Percentiles rank a stretch among this genome's conserved stretches.
Conservation (phyloP, 2,113 vertebrate genomes). For the Ophthalmolycus amberensis region DNA sequence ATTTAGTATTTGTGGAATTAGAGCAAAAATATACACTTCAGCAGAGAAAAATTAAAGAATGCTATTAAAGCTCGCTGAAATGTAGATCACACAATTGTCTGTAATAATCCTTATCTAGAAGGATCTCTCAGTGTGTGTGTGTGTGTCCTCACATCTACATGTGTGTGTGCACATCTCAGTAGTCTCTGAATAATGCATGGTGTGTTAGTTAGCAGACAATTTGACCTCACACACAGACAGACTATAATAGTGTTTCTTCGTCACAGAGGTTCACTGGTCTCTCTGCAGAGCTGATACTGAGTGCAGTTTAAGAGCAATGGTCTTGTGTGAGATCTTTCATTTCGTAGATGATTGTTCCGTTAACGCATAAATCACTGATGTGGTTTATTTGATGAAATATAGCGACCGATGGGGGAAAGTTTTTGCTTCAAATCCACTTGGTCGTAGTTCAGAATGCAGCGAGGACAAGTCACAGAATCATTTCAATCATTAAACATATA, state of each 20-base stretch:
- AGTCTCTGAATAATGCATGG: slow-evolving; percentile 47
- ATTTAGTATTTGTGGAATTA: slow-evolving; percentile 18
- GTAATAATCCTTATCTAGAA: neutral
- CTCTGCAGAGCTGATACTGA: neutral
- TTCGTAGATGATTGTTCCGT: neutral
- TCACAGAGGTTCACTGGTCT: neutral
- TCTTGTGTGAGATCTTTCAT: neutral
- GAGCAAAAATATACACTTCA: neutral
- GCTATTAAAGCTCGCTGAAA: neutral
- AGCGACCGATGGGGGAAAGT: no score
- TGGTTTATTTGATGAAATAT: neutral
- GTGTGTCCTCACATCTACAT: neutral
- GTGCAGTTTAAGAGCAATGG: neutral
- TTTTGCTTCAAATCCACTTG: neutral
- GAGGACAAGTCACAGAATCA: neutral
- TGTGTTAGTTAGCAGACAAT: slow-evolving; percentile 43
- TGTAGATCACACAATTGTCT: neutral
- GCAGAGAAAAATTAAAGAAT: neutral
- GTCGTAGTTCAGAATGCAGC: neutral
- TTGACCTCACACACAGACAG: slow-evolving; percentile 48
- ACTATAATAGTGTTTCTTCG: neutral
- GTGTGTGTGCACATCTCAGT: slow-evolving; percentile 29
- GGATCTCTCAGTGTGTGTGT: neutral
- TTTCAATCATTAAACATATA: neutral
- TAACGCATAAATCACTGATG: neutral